Conservation (phyloP, 2,888 invertebrate genomes). For the Tetramorium bicarinatum region DNA sequence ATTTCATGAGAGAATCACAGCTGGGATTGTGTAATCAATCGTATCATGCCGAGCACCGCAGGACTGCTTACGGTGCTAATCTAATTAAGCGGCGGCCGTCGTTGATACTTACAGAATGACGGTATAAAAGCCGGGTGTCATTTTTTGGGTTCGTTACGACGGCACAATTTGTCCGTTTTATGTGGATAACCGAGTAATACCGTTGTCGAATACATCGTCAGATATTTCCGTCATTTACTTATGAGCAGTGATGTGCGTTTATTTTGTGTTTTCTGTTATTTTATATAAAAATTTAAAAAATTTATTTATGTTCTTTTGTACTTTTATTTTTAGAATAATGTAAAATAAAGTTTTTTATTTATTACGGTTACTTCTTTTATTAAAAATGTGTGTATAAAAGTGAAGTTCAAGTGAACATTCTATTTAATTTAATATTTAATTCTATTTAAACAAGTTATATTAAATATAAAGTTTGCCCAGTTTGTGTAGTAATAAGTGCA, state of each 20-base stretch:
- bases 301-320: no score
- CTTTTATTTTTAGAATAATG: no score
- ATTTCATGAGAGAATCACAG: background rate
- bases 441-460: no score
- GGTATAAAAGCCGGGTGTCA: conserved; percentile 15
- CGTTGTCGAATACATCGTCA: conserved; percentile 1
- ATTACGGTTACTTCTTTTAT: no score
- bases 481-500: no score
- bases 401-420: no score
- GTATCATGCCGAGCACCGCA: background rate
- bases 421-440: no score
- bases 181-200: conserved; percentile 26
- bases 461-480: no score
- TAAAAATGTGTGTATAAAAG: no score
- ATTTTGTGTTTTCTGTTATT: no score
- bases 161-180: background rate
- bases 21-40: background rate
- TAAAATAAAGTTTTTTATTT: no score
- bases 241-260: background rate
- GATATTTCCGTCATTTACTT: conserved; percentile 31
- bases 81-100: conserved; percentile 25
- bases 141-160: background rate
- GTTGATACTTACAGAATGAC: background rate
- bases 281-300: no score
- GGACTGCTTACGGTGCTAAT: conserved; percentile 1